These are phyloP conservation scores for Limanda limanda DNA, from an alignment of 2,113 vertebrate species.

Conservation along the genomic window DNA sequence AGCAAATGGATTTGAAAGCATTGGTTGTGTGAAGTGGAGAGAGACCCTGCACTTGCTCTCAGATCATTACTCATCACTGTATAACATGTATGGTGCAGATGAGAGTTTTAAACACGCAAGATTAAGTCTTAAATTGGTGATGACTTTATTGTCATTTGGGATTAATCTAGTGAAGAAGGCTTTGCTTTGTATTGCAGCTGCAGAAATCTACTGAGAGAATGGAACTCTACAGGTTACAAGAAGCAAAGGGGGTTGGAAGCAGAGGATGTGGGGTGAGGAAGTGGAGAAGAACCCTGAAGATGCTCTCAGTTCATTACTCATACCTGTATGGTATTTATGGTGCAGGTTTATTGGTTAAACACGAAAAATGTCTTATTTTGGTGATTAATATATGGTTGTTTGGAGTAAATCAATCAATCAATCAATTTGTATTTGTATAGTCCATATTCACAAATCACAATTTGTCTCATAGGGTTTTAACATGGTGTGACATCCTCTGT, in stretches of 20 bases:
- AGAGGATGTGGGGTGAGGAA: not conserved
- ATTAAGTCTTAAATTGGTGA: not conserved
- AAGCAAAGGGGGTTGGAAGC: not conserved
- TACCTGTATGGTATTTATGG: not conserved
- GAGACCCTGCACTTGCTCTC: too few relatives aligned
- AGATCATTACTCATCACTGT: too few relatives aligned
- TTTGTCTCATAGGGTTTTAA: too few relatives aligned
- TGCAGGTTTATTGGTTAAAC: not conserved
- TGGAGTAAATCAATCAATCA: not conserved
- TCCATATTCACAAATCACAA: too few relatives aligned
- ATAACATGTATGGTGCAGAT: not conserved
- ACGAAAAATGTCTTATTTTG: too few relatives aligned
- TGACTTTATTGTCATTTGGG: not conserved
- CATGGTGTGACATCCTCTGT: too few relatives aligned
- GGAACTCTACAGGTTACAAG: too few relatives aligned
- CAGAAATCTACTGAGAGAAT: not conserved
- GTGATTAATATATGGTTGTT: not conserved
- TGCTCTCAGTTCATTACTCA: slow-evolving; percentile 79
- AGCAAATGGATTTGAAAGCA: not conserved
- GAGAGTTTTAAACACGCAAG: too few relatives aligned
- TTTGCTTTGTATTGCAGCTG: not conserved
- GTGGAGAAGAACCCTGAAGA: not conserved
- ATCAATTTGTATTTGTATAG: too few relatives aligned
- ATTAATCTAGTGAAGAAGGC: not conserved
- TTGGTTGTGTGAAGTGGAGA: too few relatives aligned